These are phyloP conservation scores for Gambelia wislizenii DNA, from an alignment of 2,797 vertebrate genomes.

Conservation along the genomic window DNA sequence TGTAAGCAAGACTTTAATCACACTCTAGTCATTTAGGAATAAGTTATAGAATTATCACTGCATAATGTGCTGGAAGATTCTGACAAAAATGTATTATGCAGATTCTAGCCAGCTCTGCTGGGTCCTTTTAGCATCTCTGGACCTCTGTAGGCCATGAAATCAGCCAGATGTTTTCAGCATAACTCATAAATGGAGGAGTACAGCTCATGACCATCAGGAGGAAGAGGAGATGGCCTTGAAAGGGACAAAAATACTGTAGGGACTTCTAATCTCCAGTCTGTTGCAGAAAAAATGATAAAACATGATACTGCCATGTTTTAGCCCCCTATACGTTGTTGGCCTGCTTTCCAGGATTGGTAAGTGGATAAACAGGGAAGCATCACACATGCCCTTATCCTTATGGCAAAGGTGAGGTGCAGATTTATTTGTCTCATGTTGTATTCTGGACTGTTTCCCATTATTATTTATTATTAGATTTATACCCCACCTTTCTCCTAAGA, in stretches of 20 bases:
- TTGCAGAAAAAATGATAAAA: background rate
- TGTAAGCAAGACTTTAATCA: conserved; percentile 79
- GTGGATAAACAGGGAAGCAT: background rate
- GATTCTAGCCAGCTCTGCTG: background rate
- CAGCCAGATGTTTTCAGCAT: background rate
- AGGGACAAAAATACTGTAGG: no score
- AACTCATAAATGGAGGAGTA: background rate
- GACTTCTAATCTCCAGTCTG: no score
- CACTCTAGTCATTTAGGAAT: conserved; percentile 75
- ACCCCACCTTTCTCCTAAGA: no score
- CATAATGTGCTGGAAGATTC: conserved; percentile 59
- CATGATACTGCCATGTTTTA: background rate
- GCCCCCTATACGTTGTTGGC: background rate
- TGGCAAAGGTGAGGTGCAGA: no score
- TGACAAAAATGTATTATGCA: conserved; percentile 54
- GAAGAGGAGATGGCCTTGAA: no score
- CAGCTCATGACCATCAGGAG: no score
- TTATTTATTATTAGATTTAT: no score
- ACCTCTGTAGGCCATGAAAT: no score
- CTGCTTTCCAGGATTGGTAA: background rate
- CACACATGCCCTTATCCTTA: no score
- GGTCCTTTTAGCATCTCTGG: conserved; percentile 8
- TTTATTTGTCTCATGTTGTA: no score
- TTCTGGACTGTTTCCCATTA: no score
- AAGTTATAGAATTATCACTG: conserved; percentile 74